Evolutionary conservation across 2,797 vertebrate species (phyloP), one percentile per base, ranked within the genome.

Genomic region (Sternarchorhynchus goeldii): DNA sequence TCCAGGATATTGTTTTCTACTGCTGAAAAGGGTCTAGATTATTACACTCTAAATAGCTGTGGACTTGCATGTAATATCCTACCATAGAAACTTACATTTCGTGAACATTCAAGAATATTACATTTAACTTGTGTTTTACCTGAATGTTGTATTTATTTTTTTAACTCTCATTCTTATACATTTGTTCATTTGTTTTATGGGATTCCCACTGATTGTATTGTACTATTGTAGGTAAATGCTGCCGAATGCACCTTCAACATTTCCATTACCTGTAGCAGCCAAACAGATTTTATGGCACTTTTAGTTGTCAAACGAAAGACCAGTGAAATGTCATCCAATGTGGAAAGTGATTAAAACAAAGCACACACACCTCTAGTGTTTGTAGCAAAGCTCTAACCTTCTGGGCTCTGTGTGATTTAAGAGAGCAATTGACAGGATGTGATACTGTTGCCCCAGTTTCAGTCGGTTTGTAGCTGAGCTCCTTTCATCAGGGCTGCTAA

Each of bases 401-500:
- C 7, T 7, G 25, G 41, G 57, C 76, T n/a, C 20, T 62, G 21
- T 67, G 14, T 67, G 8, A 56, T 56, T 50, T 60, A 45, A 67
- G 29, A 57, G 53, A 63, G 53, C 16, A 32, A 77, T 55, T 69
- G 75, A 12, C 32, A 57, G 5, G 32, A 31, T 17, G 68, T 77
- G 31, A 16, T 62, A 41, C 60, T 34, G 62, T 65, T 32, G 32
- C 41, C 63, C 45, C 65, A 72, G 70, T 76, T 74, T 68, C 63
- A 71, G 63, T 72, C 56, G 67, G 36, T 75, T 66, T 69, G 59
- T 69, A 63, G 53, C 59, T 45, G 25, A 69, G 45, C 68, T 67
- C 25, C 34, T 71, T 77, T 77, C 75, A 83, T 81, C 60, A 75
- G 21, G 65, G 60, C 69, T 32, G 32, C 58, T 80, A 79, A 78